Base-by-base conservation (phyloP, 2,113 vertebrate genomes). In the Meleagris gallopavo region DNA sequence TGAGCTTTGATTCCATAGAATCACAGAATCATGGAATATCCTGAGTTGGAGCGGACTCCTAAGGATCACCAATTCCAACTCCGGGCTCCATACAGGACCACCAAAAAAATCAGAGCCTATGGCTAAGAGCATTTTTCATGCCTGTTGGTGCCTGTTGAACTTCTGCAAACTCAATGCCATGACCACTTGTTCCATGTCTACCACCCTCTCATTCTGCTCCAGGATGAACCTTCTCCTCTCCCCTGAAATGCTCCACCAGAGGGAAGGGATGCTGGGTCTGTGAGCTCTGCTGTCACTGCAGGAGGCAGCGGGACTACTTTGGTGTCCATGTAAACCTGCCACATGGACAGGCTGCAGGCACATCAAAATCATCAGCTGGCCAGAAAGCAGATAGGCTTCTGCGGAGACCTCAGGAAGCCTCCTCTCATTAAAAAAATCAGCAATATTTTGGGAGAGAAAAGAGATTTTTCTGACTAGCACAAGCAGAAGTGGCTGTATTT, bases 281-380 rank as follows among this genome's bases (percentile, higher is more conserved):
- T 41, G n/a, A 70, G 50, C 45, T 46, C 50, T 81, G 58, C 29
- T 57, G 30, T 29, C n/a, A 14, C 40, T 22, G 24, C 57, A 72
- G 43, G 11, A 74, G 12, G 34, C 61, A 81, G 52, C 0, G 0
- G 27, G 62, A 29, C 34, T 20, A 4, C 27, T 71, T n/a, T 0
- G 1, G 25, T 43, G 83, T 83, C 34, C 62, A 24, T 62, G 27
- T 40, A 25, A 81, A 81, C 27, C 32, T 86, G 61, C 27, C 54
- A 52, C 22, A 58, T 43, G 16, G 41, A 43, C 17, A 79, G 52
- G 15, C 29, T 89, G 16, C 2, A 3, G 62, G 54, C 36, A 32
- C 55, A 38, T 7, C 30, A 54, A 88, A 90, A 67, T 38, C 32
- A 45, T 38, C 54, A 66, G n/a, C 29, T 55, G 41, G 40, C 9